Base-by-base conservation (phyloP, 2,888 invertebrate genomes). In the Phymatocera aterrima region DNA sequence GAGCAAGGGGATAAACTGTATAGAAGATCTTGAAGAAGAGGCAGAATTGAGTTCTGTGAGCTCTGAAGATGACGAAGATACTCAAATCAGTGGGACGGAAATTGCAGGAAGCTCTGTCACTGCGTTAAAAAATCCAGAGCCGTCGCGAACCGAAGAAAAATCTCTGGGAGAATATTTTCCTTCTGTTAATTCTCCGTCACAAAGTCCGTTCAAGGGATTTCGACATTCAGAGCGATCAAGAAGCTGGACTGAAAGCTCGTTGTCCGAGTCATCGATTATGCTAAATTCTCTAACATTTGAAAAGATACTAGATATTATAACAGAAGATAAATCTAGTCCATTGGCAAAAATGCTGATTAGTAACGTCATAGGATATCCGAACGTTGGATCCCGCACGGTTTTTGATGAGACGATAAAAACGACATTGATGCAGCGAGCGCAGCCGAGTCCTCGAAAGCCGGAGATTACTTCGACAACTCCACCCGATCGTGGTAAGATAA, bases 331-430 rank as follows among this genome's bases (percentile, higher is more conserved):
- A 40, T 84, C 81, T 78, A 87, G 89, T 80, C 89, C 89, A 0
- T 82, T 88, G 77, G 89, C 89, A 0, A 87, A 89, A 65, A 80
- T 89, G 60, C 68, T 90, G 31, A 90, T 90, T 54, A 87, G 87
- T 3, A 88, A 87, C 75, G 86, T 90, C 78, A 90, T 90, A 37
- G 90, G 90, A 2, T 78, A 87, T 61, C 84, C 86, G 0, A 83
- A 83, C 0, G 84, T 87, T 21, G 87, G 88, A 80, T 83, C 87
- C 28, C 46, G 15, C n/a, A 15, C 21, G 15, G n/a, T 60, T 48
- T 46, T 57, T 28, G 60, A 77, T 57, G 4, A 28, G 12, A 60
- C 8, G 12, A 28, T 15, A 24, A 15, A 37, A 40, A 31, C 4
- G n/a, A n/a, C n/a, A n/a, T n/a, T n/a, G n/a, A n/a, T n/a, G n/a